Evolutionary conservation across 2,797 vertebrate species (phyloP), one percentile per base, ranked within the genome.

Genomic region (Steatocranus sp.): DNA sequence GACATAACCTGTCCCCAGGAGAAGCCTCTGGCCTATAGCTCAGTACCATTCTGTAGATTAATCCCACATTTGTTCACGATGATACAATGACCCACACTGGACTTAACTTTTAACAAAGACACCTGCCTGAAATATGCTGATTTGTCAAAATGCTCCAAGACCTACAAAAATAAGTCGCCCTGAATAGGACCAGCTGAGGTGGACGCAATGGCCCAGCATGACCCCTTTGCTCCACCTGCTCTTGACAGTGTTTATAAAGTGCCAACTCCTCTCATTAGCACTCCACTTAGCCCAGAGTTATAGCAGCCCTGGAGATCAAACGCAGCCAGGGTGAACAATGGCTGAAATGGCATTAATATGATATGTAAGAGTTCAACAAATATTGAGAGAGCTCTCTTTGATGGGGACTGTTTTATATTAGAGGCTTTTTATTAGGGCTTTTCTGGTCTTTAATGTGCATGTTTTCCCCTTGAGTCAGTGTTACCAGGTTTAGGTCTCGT

Each of bases 331-430:
- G 84, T 61, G 93, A 92, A 93, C 93, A 91, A 94, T 94, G 87
- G 88, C 89, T 92, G 89, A 94, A 93, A 92, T 81, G 92, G 93
- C 90, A 95, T 93, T 93, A 93, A 95, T 95, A 91, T 89, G 94
- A 96, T 94, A 95, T 94, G 92, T 94, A 94, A 93, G 92, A 94
- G 92, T 94, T 93, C 91, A 95, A 93, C 91, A 89, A 94, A 94
- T 95, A 94, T 94, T 87, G 87, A 83, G 88, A 88, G 78, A 80
- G 87, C 91, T 87, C 83, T 74, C 94, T 96, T 96, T 96, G 94
- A 96, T 94, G 92, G 82, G 85, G 89, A 91, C 94, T 96, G 96
- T 95, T 96, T 96, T 86, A 84, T 87, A 94, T 95, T 95, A 94
- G 80, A 84, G 83, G 66, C 61, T 86, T 95, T 96, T 95, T 96